Evolutionary conservation across 2,888 invertebrate species (phyloP).

Genomic region (Allophyes oxyacanthae): DNA sequence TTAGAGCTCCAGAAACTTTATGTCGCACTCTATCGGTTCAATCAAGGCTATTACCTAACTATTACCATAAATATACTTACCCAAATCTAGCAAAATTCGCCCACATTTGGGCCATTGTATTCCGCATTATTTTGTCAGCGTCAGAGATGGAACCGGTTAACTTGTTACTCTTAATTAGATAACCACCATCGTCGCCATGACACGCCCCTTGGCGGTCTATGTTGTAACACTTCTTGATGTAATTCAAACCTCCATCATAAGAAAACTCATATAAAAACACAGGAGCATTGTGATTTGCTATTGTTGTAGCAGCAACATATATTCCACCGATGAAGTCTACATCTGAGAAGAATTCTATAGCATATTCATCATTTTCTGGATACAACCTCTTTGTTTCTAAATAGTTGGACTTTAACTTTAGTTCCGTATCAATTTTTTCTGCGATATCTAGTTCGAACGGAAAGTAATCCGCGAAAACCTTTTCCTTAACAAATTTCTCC

Average conservation of each 20-base stretch:
- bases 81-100: constrained; percentile 90
- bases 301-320: constrained; percentile 71
- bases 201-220: constrained; percentile 86
- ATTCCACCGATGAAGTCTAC: constrained; percentile 80
- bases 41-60: too few species aligned
- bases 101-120: constrained; percentile 88
- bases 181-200: constrained; percentile 90
- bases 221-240: constrained; percentile 80
- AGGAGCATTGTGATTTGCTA: constrained; percentile 76
- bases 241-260: constrained; percentile 88
- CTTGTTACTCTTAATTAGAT: constrained; percentile 82
- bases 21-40: too few species aligned
- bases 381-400: constrained; percentile 74
- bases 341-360: constrained; percentile 86
- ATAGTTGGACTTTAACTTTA: constrained; percentile 79
- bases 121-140: constrained; percentile 75
- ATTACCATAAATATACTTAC: constrained; percentile 63
- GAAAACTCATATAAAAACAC: constrained; percentile 90
- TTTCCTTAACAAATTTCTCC: constrained; percentile 63
- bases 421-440: constrained; percentile 66
- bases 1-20: too few species aligned
- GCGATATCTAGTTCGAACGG: constrained; percentile 69
- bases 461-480: constrained; percentile 72
- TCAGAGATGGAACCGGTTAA: constrained; percentile 64
- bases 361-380: constrained; percentile 74